Base-by-base conservation (phyloP, 1,140 invertebrate species). In the Nasonia giraulti region DNA sequence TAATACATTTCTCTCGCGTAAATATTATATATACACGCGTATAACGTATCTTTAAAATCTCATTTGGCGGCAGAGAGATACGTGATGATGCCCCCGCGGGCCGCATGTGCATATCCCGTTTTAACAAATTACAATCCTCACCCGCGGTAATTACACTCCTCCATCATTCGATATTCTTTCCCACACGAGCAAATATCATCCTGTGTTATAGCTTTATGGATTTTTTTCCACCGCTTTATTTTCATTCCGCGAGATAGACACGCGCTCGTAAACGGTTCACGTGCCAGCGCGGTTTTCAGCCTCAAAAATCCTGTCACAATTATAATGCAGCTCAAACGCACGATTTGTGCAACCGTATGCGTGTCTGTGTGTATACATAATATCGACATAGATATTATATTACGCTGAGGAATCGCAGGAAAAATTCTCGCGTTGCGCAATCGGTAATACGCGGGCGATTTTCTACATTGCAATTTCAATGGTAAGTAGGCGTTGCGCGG, bases 391-490 rank as follows among this genome's bases (percentile, higher is more conserved):
- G 6, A 44, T 10, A 37, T 74, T 55, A 74, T 74, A 20, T 44
- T 74, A 37, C 20, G 14, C 0, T 1, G 12, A 17, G 27, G 75
- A 62, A 62, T 62, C 55, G 17, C 55, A 5, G 55, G 55, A 62
- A 62, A 62, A 62, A n/a, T 62, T 62, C 27, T 27, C 17, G 40
- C 40, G 2, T 62, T 62, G 55, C 20, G 55, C 55, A 62, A 62
- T 62, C 20, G 55, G 4, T 62, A 62, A 62, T 62, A 33, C 12
- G 47, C 44, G 17, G 5, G 40, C 75, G 44, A 77, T 77, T 77
- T 77, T 77, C 75, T 77, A 77, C 10, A 55, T 77, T 77, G 44
- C 44, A 77, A 77, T 77, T 77, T 77, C 75, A 77, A 77, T 77
- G 20, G 55, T 47, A 77, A 77, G 75, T 77, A 77, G 75, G 44